Percentiles rank a stretch among this genome's conserved stretches.
Conservation (phyloP, 2,113 vertebrate species). For the Cathartes aura region DNA sequence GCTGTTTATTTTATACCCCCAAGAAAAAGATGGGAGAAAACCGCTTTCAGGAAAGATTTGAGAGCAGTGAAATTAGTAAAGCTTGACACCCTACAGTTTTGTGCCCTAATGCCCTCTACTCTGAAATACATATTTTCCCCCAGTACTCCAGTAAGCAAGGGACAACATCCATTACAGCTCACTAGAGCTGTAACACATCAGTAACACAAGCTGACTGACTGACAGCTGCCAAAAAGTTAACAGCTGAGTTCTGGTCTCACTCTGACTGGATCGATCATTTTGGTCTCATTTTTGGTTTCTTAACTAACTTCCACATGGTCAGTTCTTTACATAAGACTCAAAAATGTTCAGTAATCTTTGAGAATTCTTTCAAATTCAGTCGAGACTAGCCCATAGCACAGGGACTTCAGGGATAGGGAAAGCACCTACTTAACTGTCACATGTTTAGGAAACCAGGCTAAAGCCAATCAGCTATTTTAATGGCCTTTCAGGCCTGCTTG, state of each 20-base stretch:
- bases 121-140: accelerated
- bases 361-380: not conserved
- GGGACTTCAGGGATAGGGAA: not conserved
- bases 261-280: not conserved
- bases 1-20: not conserved
- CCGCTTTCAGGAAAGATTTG: not conserved
- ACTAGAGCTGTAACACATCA: too few relatives aligned
- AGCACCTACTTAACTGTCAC: not conserved
- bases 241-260: not conserved
- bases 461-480: not conserved
- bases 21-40: not conserved
- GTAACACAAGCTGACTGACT: not conserved
- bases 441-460: not conserved
- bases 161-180: not conserved
- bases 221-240: not conserved
- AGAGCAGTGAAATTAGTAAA: not conserved
- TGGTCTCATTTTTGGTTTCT: not conserved
- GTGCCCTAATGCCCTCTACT: not conserved
- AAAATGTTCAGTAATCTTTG: not conserved
- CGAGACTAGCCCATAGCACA: not conserved
- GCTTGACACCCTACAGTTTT: not conserved
- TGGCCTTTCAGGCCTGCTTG: not conserved
- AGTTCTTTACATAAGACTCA: not conserved
- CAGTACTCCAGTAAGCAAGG: not conserved
- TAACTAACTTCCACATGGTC: not conserved